These are phyloP conservation scores for Falcaria lacertinaria DNA, from an alignment of 2,888 invertebrate genomes.

Conservation along the genomic window DNA sequence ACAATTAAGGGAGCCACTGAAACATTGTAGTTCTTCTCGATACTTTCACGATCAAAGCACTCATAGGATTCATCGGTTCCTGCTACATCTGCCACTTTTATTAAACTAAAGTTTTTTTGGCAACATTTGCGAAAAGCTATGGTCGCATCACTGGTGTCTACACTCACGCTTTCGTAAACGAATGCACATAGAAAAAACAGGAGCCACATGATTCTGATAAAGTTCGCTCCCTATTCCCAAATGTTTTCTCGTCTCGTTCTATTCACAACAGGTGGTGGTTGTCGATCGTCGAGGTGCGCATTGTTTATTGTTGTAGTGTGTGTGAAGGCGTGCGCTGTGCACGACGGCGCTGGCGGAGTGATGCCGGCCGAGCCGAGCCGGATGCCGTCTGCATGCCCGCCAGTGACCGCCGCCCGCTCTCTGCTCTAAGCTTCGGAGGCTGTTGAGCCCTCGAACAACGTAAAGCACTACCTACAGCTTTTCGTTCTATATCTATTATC, in stretches of 20 bases:
- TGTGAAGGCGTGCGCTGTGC: conserved; percentile 44
- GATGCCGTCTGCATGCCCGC: conserved; percentile 24
- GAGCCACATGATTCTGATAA: conserved; percentile 46
- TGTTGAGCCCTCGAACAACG: conserved; percentile 56
- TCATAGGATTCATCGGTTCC: conserved; percentile 32
- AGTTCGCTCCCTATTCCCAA: conserved; percentile 15
- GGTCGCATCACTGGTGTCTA: conserved; percentile 25
- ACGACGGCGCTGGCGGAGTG: conserved; percentile 48
- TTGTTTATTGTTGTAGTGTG: conserved; percentile 44
- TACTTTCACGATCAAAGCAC: conserved; percentile 45
- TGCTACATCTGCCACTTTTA: conserved; percentile 40
- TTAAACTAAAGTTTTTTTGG: conserved; percentile 43
- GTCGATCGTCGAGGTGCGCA: conserved; percentile 51
- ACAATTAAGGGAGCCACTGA: conserved; percentile 43
- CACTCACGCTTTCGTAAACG: conserved; percentile 28
- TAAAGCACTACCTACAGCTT: neutral
- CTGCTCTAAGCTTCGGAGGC: conserved; percentile 43
- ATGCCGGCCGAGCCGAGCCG: conserved; percentile 24
- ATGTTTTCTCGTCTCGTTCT: conserved; percentile 20
- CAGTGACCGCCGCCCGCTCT: conserved; percentile 21
- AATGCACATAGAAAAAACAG: conserved; percentile 39
- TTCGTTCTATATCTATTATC: neutral
- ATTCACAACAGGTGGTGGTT: conserved; percentile 56
- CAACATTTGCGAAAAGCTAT: conserved; percentile 65
- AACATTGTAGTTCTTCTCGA: conserved; percentile 34